These are phyloP conservation scores for Holothuria scabra DNA, from an alignment of 53 echinoderm and acorn worm genomes.

Conservation along the genomic window DNA sequence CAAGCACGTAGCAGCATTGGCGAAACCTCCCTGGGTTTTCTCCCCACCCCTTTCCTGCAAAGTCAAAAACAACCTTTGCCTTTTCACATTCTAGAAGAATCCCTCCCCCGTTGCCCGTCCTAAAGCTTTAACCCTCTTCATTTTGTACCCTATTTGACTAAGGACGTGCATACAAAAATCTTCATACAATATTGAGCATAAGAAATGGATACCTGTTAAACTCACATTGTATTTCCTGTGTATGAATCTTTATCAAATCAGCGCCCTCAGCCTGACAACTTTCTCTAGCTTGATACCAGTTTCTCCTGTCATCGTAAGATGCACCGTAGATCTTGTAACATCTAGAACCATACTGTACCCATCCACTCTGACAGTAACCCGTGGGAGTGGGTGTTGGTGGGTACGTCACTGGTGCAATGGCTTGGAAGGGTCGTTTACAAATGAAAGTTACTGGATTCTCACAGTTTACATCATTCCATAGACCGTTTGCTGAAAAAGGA, in stretches of 20 bases:
- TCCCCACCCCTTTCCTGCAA: too few relatives aligned
- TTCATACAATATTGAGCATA: too few relatives aligned
- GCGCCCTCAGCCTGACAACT: constrained; percentile 61
- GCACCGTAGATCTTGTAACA: constrained; percentile 79
- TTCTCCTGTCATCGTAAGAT: constrained; percentile 56
- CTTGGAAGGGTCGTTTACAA: constrained; percentile 70
- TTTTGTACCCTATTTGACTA: too few relatives aligned
- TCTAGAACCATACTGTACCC: constrained; percentile 48
- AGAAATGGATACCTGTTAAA: background rate
- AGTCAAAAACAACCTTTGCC: too few relatives aligned
- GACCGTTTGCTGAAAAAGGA: constrained; percentile 46
- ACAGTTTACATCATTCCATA: constrained; percentile 94
- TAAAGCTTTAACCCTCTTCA: too few relatives aligned
- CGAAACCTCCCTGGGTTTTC: too few relatives aligned
- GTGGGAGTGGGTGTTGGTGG: constrained; percentile 68
- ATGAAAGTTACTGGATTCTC: constrained; percentile 87
- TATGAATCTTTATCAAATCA: constrained; percentile 68
- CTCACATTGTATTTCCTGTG: constrained; percentile 60
- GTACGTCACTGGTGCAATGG: constrained; percentile 65
- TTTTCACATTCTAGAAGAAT: too few relatives aligned
- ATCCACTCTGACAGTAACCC: constrained; percentile 64
- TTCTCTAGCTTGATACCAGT: constrained; percentile 63
- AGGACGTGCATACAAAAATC: too few relatives aligned
- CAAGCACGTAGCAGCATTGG: too few relatives aligned
- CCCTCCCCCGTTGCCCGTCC: too few relatives aligned